Conservation (phyloP, 2,797 vertebrate genomes). For the Enteromius mattozi region DNA sequence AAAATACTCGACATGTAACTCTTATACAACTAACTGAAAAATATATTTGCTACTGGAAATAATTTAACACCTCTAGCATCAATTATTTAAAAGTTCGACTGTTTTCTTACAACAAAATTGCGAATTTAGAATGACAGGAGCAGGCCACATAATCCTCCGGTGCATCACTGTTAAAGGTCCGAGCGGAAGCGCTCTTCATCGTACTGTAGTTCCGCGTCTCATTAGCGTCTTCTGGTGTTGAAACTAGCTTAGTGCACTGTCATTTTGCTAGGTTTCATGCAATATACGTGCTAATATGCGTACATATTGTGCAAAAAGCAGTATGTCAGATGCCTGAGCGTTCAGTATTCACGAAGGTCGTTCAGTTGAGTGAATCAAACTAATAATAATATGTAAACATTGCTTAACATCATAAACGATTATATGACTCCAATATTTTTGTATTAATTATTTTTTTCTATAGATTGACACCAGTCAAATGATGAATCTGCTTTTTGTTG, state of each 20-base stretch:
- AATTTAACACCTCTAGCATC: fast-evolving
- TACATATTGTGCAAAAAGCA: not conserved
- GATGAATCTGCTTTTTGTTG: not conserved
- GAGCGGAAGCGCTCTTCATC: not conserved
- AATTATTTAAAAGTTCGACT: not conserved
- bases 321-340: not conserved
- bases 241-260: not conserved
- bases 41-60: not conserved
- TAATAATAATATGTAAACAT: not conserved
- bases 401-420: not conserved
- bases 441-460: not conserved
- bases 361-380: not conserved
- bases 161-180: constrained; percentile 23
- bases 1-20: not conserved
- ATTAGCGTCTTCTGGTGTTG: no score
- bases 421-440: not conserved
- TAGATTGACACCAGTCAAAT: not conserved
- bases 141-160: constrained; percentile 22
- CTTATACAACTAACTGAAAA: not conserved
- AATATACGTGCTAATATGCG: not conserved
- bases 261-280: not conserved
- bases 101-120: constrained; percentile 16
- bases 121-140: constrained; percentile 23
- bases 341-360: not conserved
- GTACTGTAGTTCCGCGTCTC: constrained; percentile 27